These are phyloP conservation scores for Parnassius orleans DNA, from an alignment of 2,888 invertebrate genomes.

Conservation along the genomic window DNA sequence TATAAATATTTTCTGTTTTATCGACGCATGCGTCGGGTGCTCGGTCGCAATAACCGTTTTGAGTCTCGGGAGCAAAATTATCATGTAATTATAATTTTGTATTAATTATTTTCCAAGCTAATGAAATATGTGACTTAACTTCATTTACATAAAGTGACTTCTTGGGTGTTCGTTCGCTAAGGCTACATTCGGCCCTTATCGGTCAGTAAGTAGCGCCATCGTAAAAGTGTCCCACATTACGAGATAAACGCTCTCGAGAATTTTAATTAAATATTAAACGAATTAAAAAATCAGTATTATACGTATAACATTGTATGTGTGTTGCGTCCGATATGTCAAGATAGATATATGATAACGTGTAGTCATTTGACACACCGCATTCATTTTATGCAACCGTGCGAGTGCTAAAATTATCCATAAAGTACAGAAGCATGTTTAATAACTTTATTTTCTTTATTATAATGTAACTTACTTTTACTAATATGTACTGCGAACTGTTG, in stretches of 20 bases:
- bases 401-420: constrained; percentile 41
- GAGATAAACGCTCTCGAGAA: constrained; percentile 78
- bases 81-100: constrained; percentile 78
- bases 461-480: constrained; percentile 41
- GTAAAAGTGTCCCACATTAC: constrained; percentile 80
- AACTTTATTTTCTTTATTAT: constrained; percentile 47
- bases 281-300: constrained; percentile 81
- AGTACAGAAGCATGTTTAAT: constrained; percentile 48
- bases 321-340: constrained; percentile 61
- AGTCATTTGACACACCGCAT: constrained; percentile 51
- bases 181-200: constrained; percentile 66
- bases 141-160: constrained; percentile 68
- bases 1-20: constrained; percentile 67
- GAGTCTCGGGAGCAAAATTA: constrained; percentile 72
- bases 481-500: constrained; percentile 52
- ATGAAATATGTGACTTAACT: constrained; percentile 68
- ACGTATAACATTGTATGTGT: constrained; percentile 75
- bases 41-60: constrained; percentile 69
- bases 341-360: constrained; percentile 60
- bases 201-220: constrained; percentile 76
- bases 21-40: constrained; percentile 57
- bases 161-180: constrained; percentile 59
- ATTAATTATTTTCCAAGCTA: constrained; percentile 64
- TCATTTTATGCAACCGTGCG: constrained; percentile 46
- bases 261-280: constrained; percentile 81